phyloP scores from a whole-genome alignment of 2,888 invertebrate genomes.

The Eulithis prunata region DNA sequence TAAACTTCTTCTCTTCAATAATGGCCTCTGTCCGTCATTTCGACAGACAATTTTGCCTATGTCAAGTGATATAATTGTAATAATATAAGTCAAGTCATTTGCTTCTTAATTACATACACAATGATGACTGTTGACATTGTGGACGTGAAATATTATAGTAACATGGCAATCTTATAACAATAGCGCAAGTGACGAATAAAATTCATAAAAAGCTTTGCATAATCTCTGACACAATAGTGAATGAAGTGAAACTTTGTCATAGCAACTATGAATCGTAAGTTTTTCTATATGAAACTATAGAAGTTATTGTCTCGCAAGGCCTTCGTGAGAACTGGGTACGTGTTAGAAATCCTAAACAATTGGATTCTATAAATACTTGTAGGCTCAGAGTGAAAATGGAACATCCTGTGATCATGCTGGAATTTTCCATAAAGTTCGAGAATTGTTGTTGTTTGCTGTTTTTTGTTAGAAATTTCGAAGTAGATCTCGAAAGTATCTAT shows the following conservation, averaged over 20 bases:
- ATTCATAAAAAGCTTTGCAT: conserved; percentile 29
- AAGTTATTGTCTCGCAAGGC: conserved; percentile 54
- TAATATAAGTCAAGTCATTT: background rate
- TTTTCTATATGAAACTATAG: conserved; percentile 47
- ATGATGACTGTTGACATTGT: conserved; percentile 6
- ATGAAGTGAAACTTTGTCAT: conserved; percentile 21
- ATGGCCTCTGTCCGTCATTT: too few relatives aligned
- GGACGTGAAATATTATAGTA: conserved; percentile 8
- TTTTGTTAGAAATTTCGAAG: too few relatives aligned
- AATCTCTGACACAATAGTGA: conserved; percentile 40
- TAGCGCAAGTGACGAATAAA: conserved; percentile 17
- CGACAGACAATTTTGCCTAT: too few relatives aligned
- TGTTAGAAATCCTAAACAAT: conserved; percentile 73
- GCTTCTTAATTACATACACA: background rate
- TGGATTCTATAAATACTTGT: conserved; percentile 51
- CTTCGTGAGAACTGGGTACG: conserved; percentile 76
- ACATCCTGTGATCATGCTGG: conserved; percentile 43
- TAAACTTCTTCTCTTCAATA: too few relatives aligned
- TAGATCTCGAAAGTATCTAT: too few relatives aligned
- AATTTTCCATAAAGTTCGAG: too few relatives aligned
- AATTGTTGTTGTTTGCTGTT: too few relatives aligned
- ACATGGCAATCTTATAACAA: conserved; percentile 24
- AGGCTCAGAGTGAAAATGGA: conserved; percentile 50
- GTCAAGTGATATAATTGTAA: too few relatives aligned
- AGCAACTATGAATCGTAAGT: conserved; percentile 36